A percentile compares a stretch with the other conserved stretches of the same genome.
Evolutionary conservation across 2,113 vertebrate genomes (phyloP).

Genomic region (Pelmatolapia mariae): DNA sequence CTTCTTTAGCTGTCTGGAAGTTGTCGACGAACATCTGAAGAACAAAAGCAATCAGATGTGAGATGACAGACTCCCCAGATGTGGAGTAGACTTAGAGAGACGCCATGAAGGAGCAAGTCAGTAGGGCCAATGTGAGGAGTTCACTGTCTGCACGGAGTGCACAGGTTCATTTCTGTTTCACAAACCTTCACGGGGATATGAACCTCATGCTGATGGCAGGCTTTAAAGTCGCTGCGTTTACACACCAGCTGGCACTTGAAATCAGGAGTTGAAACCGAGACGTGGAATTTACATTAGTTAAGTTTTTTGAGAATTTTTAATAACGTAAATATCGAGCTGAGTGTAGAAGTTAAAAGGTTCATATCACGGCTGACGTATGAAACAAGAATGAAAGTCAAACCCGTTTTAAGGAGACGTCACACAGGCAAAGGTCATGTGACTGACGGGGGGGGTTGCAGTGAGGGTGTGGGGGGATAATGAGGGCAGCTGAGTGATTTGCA

Average conservation of each 20-base stretch:
- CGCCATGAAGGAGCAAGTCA: neutral
- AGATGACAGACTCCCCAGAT: neutral
- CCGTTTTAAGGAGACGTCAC: neutral
- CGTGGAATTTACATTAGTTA: neutral
- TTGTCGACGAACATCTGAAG: slow-evolving; percentile 85
- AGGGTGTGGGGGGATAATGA: neutral
- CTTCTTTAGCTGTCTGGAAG: slow-evolving; percentile 89
- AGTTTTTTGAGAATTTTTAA: neutral
- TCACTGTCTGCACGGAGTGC: slow-evolving; percentile 1
- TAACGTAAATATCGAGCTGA: neutral
- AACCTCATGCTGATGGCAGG: neutral
- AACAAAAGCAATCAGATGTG: neutral
- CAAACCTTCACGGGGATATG: neutral
- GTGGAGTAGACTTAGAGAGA: neutral
- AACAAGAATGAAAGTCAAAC: slow-evolving; percentile 9
- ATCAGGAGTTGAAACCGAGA: neutral
- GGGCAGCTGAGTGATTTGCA: slow-evolving; percentile 20
- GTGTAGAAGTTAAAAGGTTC: neutral
- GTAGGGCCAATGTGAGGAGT: neutral
- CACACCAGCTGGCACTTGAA: neutral
- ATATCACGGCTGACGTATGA: neutral
- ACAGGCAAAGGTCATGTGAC: slow-evolving; percentile 31
- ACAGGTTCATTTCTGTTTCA: slow-evolving; percentile 8
- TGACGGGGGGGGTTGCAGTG: neutral
- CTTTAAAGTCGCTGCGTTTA: neutral